Conservation (phyloP, 1,140 invertebrate species). For the Tetramorium simillimum region DNA sequence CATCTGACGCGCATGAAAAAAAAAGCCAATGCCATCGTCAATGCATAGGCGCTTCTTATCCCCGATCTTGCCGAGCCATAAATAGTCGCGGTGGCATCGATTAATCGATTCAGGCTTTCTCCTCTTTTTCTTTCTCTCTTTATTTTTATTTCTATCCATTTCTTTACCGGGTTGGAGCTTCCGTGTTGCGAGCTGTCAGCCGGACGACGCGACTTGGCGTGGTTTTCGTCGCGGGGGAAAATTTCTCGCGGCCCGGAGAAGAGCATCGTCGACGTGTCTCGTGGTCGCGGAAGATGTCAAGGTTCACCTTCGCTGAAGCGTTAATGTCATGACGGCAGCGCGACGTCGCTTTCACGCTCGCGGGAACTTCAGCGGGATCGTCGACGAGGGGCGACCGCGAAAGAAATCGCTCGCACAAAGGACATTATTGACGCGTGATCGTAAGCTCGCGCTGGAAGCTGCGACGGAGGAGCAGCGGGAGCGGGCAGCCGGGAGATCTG, state of each 20-base stretch:
- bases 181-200: neutral
- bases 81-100: constrained; percentile 49
- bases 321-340: neutral
- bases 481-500: too few species aligned
- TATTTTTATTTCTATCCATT: neutral
- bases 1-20: constrained; percentile 19
- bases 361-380: neutral
- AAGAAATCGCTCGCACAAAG: constrained; percentile 33
- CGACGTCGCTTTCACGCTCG: neutral
- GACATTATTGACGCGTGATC: constrained; percentile 21
- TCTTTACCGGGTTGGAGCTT: neutral
- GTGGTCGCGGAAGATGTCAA: constrained; percentile 33
- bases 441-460: constrained; percentile 1
- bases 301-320: constrained; percentile 6
- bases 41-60: constrained; percentile 36
- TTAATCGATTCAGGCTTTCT: constrained; percentile 39
- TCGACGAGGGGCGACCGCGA: neutral
- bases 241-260: neutral
- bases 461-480: neutral
- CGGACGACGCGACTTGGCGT: neutral
- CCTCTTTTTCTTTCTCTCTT: neutral
- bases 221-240: neutral
- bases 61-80: constrained; percentile 45
- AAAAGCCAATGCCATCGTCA: constrained; percentile 37
- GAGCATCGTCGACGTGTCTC: neutral